Evolutionary conservation across 2,888 invertebrate genomes (phyloP).

Genomic region (Sipha maydis): DNA sequence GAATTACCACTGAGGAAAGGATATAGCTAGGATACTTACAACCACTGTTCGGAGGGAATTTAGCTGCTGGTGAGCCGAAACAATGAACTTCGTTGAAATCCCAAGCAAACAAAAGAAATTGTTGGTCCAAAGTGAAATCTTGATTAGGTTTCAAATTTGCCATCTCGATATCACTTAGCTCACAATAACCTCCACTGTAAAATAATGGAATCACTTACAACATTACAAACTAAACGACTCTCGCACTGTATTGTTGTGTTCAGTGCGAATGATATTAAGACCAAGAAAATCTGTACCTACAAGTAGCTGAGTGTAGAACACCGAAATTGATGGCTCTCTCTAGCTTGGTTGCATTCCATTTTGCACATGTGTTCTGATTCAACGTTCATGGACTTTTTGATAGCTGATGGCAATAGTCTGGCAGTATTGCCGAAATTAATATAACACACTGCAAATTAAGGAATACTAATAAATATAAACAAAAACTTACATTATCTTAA

Average conservation of each 20-base stretch:
- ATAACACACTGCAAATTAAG: conserved; percentile 75
- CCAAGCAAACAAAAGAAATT: conserved; percentile 82
- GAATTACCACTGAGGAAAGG: too few relatives aligned
- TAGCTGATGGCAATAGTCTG: conserved; percentile 74
- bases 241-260: background rate
- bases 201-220: background rate
- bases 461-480: background rate
- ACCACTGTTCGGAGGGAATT: conserved; percentile 56
- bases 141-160: conserved; percentile 79
- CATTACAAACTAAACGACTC: too few relatives aligned
- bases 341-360: conserved; percentile 73
- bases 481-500: background rate
- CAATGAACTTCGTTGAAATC: conserved; percentile 82
- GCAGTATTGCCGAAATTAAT: conserved; percentile 82
- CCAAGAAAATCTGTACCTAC: conserved; percentile 67
- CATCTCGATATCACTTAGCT: conserved; percentile 81
- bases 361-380: conserved; percentile 77
- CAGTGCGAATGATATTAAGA: background rate
- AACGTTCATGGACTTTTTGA: conserved; percentile 75
- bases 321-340: conserved; percentile 73
- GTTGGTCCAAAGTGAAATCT: conserved; percentile 77
- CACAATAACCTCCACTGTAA: conserved; percentile 72
- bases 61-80: conserved; percentile 64
- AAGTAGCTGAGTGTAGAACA: conserved; percentile 83
- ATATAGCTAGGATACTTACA: background rate